Evolutionary conservation across 2,797 vertebrate species (phyloP).

Genomic region (Centropyge bicolor): DNA sequence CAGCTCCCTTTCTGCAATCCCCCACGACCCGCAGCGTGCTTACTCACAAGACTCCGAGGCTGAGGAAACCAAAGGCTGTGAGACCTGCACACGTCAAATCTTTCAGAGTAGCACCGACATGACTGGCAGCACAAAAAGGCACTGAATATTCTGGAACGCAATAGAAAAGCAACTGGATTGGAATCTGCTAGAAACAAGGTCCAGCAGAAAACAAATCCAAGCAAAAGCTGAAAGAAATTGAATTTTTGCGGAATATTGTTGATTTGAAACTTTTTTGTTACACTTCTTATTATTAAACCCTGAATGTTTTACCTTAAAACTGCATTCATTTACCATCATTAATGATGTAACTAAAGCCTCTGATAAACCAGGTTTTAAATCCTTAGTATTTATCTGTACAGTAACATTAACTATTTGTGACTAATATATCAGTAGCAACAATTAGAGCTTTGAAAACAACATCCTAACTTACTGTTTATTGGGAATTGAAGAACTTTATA

Average conservation of each 20-base stretch:
- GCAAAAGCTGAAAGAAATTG: background rate
- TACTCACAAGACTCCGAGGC: conserved; percentile 49
- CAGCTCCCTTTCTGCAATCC: conserved; percentile 76
- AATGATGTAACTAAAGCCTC: background rate
- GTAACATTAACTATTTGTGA: background rate
- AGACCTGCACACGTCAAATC: conserved; percentile 17
- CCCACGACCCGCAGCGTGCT: conserved; percentile 51
- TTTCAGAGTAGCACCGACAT: conserved; percentile 6
- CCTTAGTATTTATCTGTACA: background rate
- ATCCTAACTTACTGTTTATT: background rate
- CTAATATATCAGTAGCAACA: background rate
- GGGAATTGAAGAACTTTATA: background rate
- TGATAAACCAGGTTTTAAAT: background rate
- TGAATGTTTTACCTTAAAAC: background rate
- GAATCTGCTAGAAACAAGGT: background rate
- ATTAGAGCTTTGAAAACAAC: background rate
- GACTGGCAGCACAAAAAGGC: background rate
- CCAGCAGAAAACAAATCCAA: background rate
- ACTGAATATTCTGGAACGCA: background rate
- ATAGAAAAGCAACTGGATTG: background rate
- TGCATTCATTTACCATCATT: background rate
- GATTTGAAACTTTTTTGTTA: conserved; percentile 3
- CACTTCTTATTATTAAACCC: background rate
- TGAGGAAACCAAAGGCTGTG: conserved; percentile 38
- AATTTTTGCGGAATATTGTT: background rate